Conservation (phyloP, 2,888 invertebrate species). For the Drosophila anomalipes region DNA sequence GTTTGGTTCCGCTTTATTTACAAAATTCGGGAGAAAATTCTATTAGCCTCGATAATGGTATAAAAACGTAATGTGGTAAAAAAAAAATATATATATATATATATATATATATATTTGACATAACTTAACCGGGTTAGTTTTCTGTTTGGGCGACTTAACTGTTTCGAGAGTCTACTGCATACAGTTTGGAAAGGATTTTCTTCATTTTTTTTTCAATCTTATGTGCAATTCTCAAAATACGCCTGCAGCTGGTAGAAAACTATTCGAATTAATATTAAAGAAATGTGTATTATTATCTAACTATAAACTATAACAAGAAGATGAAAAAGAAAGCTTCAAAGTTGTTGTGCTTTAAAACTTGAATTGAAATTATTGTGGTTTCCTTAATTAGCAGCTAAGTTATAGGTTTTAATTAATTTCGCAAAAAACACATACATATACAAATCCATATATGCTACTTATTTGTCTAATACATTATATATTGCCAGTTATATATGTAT, state of each 20-base stretch:
- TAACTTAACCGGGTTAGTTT: neutral
- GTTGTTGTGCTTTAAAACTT: conserved; percentile 57
- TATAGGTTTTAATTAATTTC: conserved; percentile 46
- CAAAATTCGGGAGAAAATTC: no score
- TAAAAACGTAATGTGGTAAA: no score
- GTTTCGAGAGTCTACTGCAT: neutral
- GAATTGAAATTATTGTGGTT: conserved; percentile 73
- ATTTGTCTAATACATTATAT: conserved; percentile 44
- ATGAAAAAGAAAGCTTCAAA: conserved; percentile 21
- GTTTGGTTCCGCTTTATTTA: neutral
- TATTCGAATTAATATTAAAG: conserved; percentile 10
- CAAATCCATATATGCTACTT: conserved; percentile 18
- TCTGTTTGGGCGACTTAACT: neutral
- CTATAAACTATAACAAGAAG: conserved; percentile 9
- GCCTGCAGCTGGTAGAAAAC: neutral
- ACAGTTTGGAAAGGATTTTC: conserved; percentile 3
- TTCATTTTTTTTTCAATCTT: conserved; percentile 14
- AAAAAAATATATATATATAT: no score
- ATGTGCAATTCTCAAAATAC: conserved; percentile 48
- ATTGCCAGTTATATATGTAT: conserved; percentile 19
- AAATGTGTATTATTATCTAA: conserved; percentile 30
- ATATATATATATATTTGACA: no score
- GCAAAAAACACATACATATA: conserved; percentile 13
- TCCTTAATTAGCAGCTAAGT: conserved; percentile 74
- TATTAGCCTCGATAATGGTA: no score